Conservation (phyloP, 2,113 vertebrate species). For the Callorhinus ursinus region DNA sequence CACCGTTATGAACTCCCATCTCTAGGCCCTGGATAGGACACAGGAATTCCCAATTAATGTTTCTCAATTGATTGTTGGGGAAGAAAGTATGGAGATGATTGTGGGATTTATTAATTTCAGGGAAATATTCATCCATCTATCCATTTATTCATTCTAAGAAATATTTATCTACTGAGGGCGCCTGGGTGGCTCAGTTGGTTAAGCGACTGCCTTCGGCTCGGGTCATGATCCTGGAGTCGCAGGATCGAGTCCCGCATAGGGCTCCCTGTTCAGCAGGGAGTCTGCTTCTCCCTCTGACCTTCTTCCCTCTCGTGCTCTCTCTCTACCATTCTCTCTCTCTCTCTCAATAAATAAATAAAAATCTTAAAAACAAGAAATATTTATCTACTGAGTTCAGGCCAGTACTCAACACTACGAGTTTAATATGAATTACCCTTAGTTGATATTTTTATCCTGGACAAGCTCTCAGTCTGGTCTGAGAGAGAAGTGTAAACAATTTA, state of each 20-base stretch:
- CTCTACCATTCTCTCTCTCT: no score
- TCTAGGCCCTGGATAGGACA: background rate
- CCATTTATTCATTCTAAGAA: slow-evolving; percentile 29
- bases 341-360: no score
- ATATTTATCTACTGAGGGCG: background rate
- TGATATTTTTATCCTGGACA: background rate
- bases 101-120: slow-evolving; percentile 39
- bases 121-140: background rate
- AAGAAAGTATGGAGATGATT: background rate
- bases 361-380: no score
- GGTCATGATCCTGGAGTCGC: no score
- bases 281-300: no score
- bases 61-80: background rate
- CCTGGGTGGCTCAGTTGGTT: no score
- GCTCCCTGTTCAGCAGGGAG: no score
- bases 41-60: background rate
- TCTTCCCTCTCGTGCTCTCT: no score
- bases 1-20: background rate
- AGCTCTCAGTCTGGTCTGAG: background rate
- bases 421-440: background rate
- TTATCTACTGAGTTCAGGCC: background rate
- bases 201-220: no score
- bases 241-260: no score
- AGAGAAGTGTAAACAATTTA: background rate
- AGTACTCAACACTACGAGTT: background rate